Base-by-base conservation (phyloP, 2,113 vertebrate genomes). In the Sphyrna mokarran region DNA sequence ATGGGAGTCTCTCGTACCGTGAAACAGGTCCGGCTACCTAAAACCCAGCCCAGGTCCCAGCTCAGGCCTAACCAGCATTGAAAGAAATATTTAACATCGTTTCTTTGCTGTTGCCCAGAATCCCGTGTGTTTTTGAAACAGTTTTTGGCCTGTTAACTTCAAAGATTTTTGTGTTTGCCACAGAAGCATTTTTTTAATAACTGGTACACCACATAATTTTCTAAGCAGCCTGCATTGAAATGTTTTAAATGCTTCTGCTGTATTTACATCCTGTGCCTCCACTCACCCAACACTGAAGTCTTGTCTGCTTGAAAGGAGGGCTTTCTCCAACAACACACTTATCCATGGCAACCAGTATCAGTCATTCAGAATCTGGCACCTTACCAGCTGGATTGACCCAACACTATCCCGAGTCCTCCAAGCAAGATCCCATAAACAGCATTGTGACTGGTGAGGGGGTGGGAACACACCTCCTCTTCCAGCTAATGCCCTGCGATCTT, bases 241-340 rank as follows among this genome's bases (percentile, higher is more conserved):
- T 93, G 66, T 93, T 93, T 93, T 20, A 37, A 68, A 93, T 93
- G 89, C 89, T 66, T 93, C 9, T 37, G 26, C 61, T 66, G 8
- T 93, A 93, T 93, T 93, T 93, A 40, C 63, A 93, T 93, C 89
- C 89, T 22, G 33, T 66, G 85, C 11, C 54, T 2, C 23, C 26
- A 16, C 54, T 61, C 8, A 9, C 89, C 37, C 16, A 93, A 93
- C 89, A 93, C 89, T 93, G 1, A 68, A 93, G 89, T 66, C 61
- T 93, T 93, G 89, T 93, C 61, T 68, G 33, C 33, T n/a, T 93
- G 89, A 66, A 93, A 66, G n/a, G n/a, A 68, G 87, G 58, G 16
- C 20, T 68, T 61, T 93, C 16, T 68, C 58, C n/a, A 37, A 22
- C 89, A 1, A n/a, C 61, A 93, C 33, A 93, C 37, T 16, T 93